Evolutionary conservation across 2,888 invertebrate species (phyloP), one percentile per base, ranked within the genome.

Genomic region (Noctua pronuba): DNA sequence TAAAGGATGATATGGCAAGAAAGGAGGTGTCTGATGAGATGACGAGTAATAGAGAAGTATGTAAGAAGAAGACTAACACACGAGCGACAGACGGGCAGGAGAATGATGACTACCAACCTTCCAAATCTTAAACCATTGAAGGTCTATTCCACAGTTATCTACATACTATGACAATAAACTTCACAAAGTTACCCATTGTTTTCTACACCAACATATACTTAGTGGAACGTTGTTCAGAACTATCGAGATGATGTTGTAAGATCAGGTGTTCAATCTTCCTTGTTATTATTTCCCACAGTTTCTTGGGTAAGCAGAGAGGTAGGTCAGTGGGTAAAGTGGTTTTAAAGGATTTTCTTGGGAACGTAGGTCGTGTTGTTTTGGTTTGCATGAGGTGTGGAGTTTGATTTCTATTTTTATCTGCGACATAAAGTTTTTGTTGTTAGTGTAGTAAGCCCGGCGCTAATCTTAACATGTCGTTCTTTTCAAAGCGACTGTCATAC

Each of bases 221-320:
- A 58, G 60, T 7, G 0, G 16, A 46, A 58, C 31, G 35, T 60
- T 58, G 55, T 76, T 77, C 35, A 4, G 16, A 84, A 79, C 71
- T 81, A 68, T 62, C 35, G 31, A 28, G 6, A 31, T 49, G 62
- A 62, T 84, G 55, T 62, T 81, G 11, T 67, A 44, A 64, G 44
- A 85, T 67, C 55, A 60, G 55, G 74, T 60, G 31, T 49, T 21
- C 7, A 18, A 62, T 3, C 58, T 71, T 65, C 35, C 28, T 67
- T 83, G 83, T 83, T 78, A 71, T 78, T 67, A 79, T 77, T 77
- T 77, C 24, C 21, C 67, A 11, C 10, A 67, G 38, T 69, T 77
- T 66, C 44, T n/a, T 8, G 41, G 31, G 46, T 55, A 41, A 66
- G 55, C 68, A 65, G 28, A 41, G 55, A 58, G 64, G 55, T 18